These are phyloP conservation scores for Pollenia labialis DNA, from an alignment of 2,888 invertebrate genomes.

Conservation along the genomic window DNA sequence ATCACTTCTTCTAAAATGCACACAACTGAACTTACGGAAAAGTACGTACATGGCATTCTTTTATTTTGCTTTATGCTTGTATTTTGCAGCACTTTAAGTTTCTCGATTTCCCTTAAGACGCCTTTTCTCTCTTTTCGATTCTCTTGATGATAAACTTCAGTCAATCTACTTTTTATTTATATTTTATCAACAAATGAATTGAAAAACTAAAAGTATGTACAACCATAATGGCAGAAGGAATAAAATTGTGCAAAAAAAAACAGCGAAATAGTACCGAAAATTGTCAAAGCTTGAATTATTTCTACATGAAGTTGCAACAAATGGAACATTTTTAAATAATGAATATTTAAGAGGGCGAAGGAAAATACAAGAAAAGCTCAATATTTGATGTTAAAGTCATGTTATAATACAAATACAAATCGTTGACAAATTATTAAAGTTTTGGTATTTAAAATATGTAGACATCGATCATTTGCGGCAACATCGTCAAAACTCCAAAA, in stretches of 20 bases:
- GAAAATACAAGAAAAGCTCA: background rate
- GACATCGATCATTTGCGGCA: no score
- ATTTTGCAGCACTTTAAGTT: constrained; percentile 27
- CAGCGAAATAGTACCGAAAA: constrained; percentile 36
- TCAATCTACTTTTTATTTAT: constrained; percentile 35
- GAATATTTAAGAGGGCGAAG: background rate
- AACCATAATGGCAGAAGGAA: constrained; percentile 29
- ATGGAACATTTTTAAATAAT: background rate
- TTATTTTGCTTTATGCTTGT: constrained; percentile 6
- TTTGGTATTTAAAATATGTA: no score
- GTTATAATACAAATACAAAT: background rate
- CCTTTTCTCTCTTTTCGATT: background rate
- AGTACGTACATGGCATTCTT: constrained; percentile 20
- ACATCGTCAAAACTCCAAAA: no score
- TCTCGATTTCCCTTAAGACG: constrained; percentile 4
- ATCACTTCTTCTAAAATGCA: constrained; percentile 59
- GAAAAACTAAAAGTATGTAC: background rate
- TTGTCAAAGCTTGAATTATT: constrained; percentile 60
- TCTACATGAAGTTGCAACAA: constrained; percentile 29
- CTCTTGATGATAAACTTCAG: constrained; percentile 61
- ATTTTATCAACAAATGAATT: constrained; percentile 8
- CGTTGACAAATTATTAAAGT: no score
- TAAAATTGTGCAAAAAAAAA: constrained; percentile 11
- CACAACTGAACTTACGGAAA: background rate
- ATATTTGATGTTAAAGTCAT: background rate